A percentile compares a stretch with the other conserved stretches of the same genome.
These are phyloP conservation scores for Drosophila paramelanica DNA, from an alignment of 2,888 invertebrate genomes.

Conservation along the genomic window DNA sequence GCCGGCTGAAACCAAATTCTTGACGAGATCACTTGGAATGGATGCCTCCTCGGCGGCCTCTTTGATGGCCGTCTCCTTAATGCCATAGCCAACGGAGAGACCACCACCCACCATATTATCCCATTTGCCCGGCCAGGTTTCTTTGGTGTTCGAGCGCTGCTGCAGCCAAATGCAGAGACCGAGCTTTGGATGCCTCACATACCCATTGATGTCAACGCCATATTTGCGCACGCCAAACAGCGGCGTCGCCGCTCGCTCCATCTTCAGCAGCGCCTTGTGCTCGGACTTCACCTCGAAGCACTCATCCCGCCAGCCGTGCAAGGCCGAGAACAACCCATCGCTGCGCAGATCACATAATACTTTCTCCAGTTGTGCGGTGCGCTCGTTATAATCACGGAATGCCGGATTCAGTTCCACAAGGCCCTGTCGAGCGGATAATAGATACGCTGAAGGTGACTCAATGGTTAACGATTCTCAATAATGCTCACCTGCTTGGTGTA, in stretches of 20 bases:
- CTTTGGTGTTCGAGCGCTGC: slow-evolving; percentile 94
- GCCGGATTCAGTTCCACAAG: slow-evolving; percentile 94
- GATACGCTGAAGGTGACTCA: neutral
- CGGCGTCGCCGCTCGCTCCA: slow-evolving; percentile 97
- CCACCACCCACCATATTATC: slow-evolving; percentile 98
- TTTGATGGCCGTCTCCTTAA: slow-evolving; percentile 95
- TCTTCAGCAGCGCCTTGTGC: slow-evolving; percentile 88
- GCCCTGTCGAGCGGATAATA: slow-evolving; percentile 86
- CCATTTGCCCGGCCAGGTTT: slow-evolving; percentile 97
- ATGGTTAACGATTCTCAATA: slow-evolving; percentile 7
- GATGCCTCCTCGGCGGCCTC: slow-evolving; percentile 98
- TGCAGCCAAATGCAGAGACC: slow-evolving; percentile 96
- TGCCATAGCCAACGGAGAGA: slow-evolving; percentile 93
- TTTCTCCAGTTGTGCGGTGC: slow-evolving; percentile 91
- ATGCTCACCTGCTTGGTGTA: slow-evolving; percentile 81
- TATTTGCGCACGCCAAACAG: slow-evolving; percentile 97
- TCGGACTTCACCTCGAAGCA: slow-evolving; percentile 94
- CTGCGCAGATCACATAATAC: slow-evolving; percentile 91
- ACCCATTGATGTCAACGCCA: slow-evolving; percentile 97
- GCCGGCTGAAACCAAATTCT: slow-evolving; percentile 85
- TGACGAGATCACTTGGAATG: slow-evolving; percentile 91
- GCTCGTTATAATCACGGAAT: slow-evolving; percentile 93
- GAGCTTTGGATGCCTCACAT: slow-evolving; percentile 92
- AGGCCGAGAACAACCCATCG: slow-evolving; percentile 91
- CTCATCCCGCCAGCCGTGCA: slow-evolving; percentile 97